Percentiles rank a stretch among this genome's conserved stretches.
Evolutionary conservation across 2,888 invertebrate species (phyloP).

Genomic region (Parnassius orleans): DNA sequence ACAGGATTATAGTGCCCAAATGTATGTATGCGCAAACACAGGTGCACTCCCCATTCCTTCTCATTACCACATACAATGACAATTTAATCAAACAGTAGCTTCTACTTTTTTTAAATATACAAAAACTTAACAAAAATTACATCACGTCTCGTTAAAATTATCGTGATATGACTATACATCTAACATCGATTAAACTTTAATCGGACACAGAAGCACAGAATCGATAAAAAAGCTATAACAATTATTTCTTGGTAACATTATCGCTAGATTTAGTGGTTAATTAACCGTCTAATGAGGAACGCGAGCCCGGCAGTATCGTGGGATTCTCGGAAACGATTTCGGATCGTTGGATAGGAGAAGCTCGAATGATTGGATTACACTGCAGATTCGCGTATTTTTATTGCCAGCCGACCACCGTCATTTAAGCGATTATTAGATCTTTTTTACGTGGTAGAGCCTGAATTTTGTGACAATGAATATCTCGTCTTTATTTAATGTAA

Average conservation of each 20-base stretch:
- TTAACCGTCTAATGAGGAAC: slow-evolving; percentile 7
- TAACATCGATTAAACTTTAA: not conserved
- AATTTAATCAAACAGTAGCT: no score
- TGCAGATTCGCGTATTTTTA: not conserved
- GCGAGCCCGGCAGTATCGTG: not conserved
- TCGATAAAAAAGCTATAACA: not conserved
- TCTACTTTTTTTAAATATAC: no score
- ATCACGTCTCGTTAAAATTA: no score
- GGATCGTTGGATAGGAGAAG: slow-evolving; percentile 2
- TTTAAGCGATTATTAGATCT: not conserved
- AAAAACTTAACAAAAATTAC: no score
- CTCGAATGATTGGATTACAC: slow-evolving; percentile 15
- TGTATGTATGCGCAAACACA: no score
- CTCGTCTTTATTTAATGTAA: no score
- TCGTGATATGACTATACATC: no score
- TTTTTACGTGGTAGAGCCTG: no score
- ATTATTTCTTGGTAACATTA: slow-evolving; percentile 3
- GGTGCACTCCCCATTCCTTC: no score
- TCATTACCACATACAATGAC: no score
- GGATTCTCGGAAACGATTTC: slow-evolving; percentile 11
- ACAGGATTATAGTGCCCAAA: no score
- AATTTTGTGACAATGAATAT: no score
- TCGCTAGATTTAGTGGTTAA: slow-evolving; percentile 18
- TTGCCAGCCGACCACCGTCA: not conserved
- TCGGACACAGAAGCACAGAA: not conserved